Conservation (phyloP, 2,113 vertebrate species). For the Sus scrofa region DNA sequence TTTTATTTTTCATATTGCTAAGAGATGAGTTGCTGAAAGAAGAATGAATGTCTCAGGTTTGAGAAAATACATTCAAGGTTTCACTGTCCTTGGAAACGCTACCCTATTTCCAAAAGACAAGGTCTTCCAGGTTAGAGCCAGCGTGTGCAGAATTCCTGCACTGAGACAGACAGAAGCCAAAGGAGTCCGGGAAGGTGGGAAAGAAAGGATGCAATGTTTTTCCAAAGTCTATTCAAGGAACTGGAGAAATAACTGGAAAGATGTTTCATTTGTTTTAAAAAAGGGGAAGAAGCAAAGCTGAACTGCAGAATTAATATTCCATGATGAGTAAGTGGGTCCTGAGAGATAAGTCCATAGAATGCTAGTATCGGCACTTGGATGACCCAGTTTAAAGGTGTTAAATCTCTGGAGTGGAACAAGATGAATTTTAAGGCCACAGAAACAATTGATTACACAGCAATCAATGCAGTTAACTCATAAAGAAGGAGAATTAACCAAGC, state of each 20-base stretch:
- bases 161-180: background rate
- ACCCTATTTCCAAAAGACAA: background rate
- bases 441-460: conserved; percentile 7
- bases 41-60: background rate
- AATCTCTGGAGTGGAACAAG: background rate
- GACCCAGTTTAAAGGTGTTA: background rate
- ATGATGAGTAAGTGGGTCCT: background rate
- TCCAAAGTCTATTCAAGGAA: background rate
- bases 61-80: background rate
- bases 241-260: background rate
- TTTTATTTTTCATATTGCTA: background rate
- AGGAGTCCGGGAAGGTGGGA: background rate
- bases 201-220: background rate
- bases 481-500: background rate
- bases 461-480: background rate
- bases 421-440: conserved; percentile 18
- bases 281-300: background rate
- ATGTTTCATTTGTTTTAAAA: background rate
- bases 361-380: no score
- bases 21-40: background rate
- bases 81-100: background rate
- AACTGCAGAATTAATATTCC: background rate
- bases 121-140: background rate
- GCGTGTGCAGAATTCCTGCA: no score
- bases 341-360: background rate